These are phyloP conservation scores for Nemurella pictetii DNA, from an alignment of 2,888 invertebrate species.

Conservation along the genomic window DNA sequence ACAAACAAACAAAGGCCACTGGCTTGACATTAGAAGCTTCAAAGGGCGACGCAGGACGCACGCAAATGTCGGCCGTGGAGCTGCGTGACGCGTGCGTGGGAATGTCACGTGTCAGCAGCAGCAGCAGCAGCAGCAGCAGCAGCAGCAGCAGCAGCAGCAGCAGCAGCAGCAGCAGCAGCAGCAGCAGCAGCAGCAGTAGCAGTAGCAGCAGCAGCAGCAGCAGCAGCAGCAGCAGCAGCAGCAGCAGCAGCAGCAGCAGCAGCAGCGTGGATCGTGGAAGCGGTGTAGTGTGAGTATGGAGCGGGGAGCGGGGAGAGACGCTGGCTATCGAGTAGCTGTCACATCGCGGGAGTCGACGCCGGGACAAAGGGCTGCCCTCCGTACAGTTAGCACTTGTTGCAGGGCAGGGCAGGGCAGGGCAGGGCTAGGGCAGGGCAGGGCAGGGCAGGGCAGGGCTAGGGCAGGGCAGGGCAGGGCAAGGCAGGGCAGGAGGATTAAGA, in stretches of 20 bases:
- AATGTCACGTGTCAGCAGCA: too few relatives aligned
- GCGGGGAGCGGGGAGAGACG: background rate
- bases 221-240: background rate
- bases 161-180: background rate
- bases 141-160: conserved; percentile 3
- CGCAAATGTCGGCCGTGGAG: background rate
- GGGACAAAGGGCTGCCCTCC: conserved; percentile 52
- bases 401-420: too few relatives aligned
- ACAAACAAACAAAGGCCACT: too few relatives aligned
- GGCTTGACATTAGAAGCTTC: too few relatives aligned
- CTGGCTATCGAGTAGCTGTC: background rate
- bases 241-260: too few relatives aligned
- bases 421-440: too few relatives aligned
- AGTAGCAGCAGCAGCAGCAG: background rate
- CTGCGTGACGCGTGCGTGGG: background rate
- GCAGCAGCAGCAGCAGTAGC: background rate
- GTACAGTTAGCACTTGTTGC: too few relatives aligned
- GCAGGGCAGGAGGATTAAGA: too few relatives aligned
- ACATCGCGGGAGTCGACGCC: conserved; percentile 38
- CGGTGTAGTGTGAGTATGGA: background rate
- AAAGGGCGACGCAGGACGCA: too few relatives aligned
- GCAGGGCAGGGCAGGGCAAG: too few relatives aligned
- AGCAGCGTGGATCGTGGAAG: background rate
- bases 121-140: conserved; percentile 30
- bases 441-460: too few relatives aligned